Base-by-base conservation (phyloP, 2,797 vertebrate genomes). In the Lerista edwardsae region DNA sequence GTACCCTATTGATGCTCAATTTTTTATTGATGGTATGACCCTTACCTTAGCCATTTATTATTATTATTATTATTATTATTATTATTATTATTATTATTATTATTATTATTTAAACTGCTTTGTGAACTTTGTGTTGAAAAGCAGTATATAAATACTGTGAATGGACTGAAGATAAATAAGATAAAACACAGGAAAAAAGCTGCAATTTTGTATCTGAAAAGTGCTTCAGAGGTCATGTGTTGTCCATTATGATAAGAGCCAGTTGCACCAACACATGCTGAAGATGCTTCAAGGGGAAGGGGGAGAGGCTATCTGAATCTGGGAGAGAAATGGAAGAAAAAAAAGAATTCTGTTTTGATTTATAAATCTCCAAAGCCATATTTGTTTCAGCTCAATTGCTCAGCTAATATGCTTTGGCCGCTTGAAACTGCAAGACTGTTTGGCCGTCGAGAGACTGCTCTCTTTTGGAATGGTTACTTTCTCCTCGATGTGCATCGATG, bases 401-500 rank as follows among this genome's bases (percentile, higher is more conserved):
- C 69, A 19, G 79, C 69, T 36, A n/a, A 3, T 74, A 80, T 69
- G 59, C 77, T 73, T 27, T 82, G 3, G 44, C 41, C 62, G 67
- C 65, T 23, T 80, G 86, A 75, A 71, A 77, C 36, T 76, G 51
- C 9, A 8, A 31, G 79, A 55, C 86, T 75, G 39, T 75, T 86
- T 81, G 87, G 84, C 41, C 62, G 79, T 47, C 61, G 51, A 12
- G 65, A 71, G 73, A 51, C 2, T 9, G 65, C 31, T 68, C 76
- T 69, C 61, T 71, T 74, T 11, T 27, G 72, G 36, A 41, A 85
- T 1, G 10, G 41, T 80, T 82, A 55, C 74, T 75, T 80, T 81
- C 71, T 3, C 71, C 29, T 79, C 23, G 12, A 62, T 89, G 85
- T 89, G 82, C 87, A 82, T 81, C 41, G 81, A 69, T 72, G 85